Evolutionary conservation across 1,140 invertebrate species (phyloP).

Genomic region (Bombus polaris): DNA sequence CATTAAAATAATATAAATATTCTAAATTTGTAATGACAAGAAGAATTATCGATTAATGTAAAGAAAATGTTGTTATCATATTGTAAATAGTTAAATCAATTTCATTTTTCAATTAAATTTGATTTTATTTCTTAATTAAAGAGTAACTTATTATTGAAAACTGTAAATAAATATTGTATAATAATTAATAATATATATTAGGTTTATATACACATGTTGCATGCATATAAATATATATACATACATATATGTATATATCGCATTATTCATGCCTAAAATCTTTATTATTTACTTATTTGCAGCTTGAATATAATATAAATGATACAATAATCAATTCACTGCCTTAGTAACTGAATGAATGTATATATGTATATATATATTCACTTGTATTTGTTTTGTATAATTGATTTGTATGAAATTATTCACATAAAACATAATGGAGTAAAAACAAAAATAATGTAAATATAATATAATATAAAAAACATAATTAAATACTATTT

Average conservation of each 20-base stretch:
- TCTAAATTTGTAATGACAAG: background rate
- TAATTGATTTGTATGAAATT: background rate
- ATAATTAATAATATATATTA: constrained; percentile 4
- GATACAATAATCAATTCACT: constrained; percentile 35
- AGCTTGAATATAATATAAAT: constrained; percentile 2
- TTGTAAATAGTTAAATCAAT: constrained; percentile 19
- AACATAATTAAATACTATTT: background rate
- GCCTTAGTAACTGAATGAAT: constrained; percentile 23
- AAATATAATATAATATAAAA: background rate
- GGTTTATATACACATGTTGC: background rate
- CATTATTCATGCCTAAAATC: background rate
- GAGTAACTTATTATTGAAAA: background rate
- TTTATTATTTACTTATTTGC: constrained; percentile 9
- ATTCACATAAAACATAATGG: background rate
- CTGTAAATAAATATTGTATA: background rate
- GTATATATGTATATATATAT: background rate
- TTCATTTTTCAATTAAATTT: background rate
- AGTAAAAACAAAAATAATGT: background rate
- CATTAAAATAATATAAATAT: background rate
- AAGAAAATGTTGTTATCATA: constrained; percentile 2
- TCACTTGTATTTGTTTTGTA: background rate
- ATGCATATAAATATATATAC: background rate
- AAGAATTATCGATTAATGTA: background rate
- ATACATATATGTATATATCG: background rate
- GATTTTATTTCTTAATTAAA: background rate